Percentiles rank a stretch among this genome's conserved stretches.
Evolutionary conservation across 2,113 vertebrate genomes (phyloP).

Genomic region (Datnioides undecimradiatus): DNA sequence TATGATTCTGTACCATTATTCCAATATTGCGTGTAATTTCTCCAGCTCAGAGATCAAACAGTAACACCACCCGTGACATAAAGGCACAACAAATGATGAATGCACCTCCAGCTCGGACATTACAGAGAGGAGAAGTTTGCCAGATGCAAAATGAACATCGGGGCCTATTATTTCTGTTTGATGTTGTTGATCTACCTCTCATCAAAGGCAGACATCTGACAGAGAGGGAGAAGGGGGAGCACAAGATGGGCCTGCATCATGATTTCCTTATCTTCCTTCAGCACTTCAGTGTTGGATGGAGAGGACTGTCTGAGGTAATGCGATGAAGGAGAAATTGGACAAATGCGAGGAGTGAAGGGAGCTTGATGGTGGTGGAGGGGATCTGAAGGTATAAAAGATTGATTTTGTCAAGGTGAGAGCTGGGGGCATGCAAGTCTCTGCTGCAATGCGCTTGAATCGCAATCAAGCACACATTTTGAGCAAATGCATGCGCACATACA

Average conservation of each 20-base stretch:
- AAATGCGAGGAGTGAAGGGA: conserved; percentile 5
- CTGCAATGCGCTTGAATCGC: conserved; percentile 32
- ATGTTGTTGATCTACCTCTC: conserved; percentile 38
- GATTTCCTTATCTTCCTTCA: conserved; percentile 11
- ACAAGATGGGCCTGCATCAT: background rate
- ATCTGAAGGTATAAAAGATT: conserved; percentile 23
- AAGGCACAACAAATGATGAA: conserved; percentile 27
- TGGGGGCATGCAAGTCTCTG: background rate
- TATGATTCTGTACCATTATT: conserved; percentile 37
- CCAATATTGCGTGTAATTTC: conserved; percentile 39
- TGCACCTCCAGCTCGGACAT: conserved; percentile 40
- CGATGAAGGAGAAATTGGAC: conserved; percentile 21
- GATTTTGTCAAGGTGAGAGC: conserved; percentile 42
- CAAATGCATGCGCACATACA: background rate
- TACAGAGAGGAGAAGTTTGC: conserved; percentile 32
- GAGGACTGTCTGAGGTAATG: conserved; percentile 10
- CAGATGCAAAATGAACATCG: conserved; percentile 49
- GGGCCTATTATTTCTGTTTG: conserved; percentile 32
- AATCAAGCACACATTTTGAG: conserved; percentile 18
- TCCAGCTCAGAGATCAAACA: conserved; percentile 61
- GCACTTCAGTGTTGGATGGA: conserved; percentile 7
- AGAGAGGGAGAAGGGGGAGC: no score
- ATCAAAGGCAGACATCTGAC: conserved; percentile 44
- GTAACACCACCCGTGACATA: conserved; percentile 13
- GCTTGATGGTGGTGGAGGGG: background rate